Evolutionary conservation across 2,113 vertebrate genomes (phyloP).

Genomic region (Archilochus colubris): DNA sequence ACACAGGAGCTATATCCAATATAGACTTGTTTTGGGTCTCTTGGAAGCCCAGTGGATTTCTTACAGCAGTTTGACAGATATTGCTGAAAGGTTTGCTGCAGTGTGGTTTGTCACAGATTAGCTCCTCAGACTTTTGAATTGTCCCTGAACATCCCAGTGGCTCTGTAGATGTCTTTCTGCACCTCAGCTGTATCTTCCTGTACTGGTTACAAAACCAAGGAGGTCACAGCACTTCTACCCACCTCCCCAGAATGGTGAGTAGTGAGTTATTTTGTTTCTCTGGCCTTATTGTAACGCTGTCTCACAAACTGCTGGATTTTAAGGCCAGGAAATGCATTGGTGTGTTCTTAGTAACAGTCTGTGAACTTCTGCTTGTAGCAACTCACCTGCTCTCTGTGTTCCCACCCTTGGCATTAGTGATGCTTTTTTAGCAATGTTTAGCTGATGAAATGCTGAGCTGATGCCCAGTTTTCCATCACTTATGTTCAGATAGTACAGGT

Average conservation of each 20-base stretch:
- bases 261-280: background rate
- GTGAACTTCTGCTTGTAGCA: background rate
- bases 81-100: background rate
- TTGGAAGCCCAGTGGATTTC: background rate
- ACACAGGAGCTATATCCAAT: background rate
- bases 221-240: accelerated
- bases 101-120: background rate
- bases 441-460: constrained; percentile 6
- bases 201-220: background rate
- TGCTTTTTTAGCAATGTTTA: constrained; percentile 20
- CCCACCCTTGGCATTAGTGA: background rate
- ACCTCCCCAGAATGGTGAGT: background rate
- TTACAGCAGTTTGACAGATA: background rate
- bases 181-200: background rate
- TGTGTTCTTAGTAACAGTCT: background rate
- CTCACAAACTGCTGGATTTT: background rate
- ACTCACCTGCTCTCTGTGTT: constrained; percentile 19
- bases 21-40: background rate
- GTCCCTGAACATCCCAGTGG: background rate
- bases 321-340: background rate
- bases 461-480: constrained; percentile 5
- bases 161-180: background rate
- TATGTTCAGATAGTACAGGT: constrained; percentile 48
- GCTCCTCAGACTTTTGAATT: background rate
- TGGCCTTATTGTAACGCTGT: background rate